Percentiles rank a stretch among this genome's conserved stretches.
Conservation (phyloP, 2,888 invertebrate genomes). For the Mythimna lalbum region DNA sequence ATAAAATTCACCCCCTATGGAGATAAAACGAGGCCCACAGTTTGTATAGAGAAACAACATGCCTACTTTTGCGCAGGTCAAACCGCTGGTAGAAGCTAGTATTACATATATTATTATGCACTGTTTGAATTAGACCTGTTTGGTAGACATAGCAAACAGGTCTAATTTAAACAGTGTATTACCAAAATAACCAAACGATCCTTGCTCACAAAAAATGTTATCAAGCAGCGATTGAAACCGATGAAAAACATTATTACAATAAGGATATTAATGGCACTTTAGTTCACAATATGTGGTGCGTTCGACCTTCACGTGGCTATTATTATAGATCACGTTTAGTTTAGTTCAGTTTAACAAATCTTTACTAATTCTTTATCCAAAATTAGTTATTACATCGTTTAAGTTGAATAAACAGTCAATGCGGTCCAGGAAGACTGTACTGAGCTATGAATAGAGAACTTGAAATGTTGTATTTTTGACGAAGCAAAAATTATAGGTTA, state of each 20-base stretch:
- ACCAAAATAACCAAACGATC: not conserved
- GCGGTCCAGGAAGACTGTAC: not conserved
- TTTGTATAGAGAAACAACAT: too few species aligned
- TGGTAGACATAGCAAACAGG: not conserved
- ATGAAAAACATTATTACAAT: conserved; percentile 12
- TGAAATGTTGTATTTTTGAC: not conserved
- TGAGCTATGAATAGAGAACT: not conserved
- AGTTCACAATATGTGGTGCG: conserved; percentile 14
- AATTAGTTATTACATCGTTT: not conserved
- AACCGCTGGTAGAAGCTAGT: too few species aligned
- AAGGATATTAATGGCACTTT: conserved; percentile 22
- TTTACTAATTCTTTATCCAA: not conserved
- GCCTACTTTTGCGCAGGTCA: too few species aligned
- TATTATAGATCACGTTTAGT: conserved; percentile 1
- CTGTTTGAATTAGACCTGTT: not conserved
- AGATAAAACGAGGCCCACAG: too few species aligned
- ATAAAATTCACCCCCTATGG: too few species aligned
- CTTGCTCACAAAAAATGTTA: not conserved
- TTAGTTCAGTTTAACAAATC: not conserved
- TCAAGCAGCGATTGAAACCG: not conserved
- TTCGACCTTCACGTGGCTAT: conserved; percentile 17
- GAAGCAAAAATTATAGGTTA: too few species aligned
- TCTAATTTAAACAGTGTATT: not conserved
- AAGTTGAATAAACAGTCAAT: not conserved
- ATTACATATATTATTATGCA: not conserved